A percentile compares a stretch with the other conserved stretches of the same genome.
Conservation (phyloP, 1,140 invertebrate genomes). For the Pygmarrhopalites habei region DNA sequence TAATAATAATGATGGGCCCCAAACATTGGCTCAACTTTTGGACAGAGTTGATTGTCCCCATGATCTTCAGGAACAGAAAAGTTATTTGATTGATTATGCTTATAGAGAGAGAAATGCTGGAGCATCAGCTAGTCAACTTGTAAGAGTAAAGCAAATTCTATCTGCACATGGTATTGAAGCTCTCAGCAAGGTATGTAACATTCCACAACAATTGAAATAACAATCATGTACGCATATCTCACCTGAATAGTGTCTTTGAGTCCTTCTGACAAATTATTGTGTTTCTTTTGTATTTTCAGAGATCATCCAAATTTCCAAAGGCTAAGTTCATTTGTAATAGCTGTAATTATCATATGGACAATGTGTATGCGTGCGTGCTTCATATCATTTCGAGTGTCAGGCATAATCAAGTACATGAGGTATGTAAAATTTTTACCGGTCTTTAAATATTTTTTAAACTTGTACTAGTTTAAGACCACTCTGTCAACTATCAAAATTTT, state of each 20-base stretch:
- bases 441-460: neutral
- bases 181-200: conserved; percentile 16
- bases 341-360: conserved; percentile 38
- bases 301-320: conserved; percentile 33
- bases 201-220: neutral
- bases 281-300: conserved; percentile 14
- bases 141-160: conserved; percentile 4
- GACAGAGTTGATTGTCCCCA: conserved; percentile 16
- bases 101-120: neutral
- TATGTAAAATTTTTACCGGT: conserved; percentile 22
- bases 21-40: neutral
- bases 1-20: neutral
- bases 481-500: neutral
- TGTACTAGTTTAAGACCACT: neutral
- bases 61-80: conserved; percentile 6
- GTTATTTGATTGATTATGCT: neutral
- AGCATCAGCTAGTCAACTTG: neutral
- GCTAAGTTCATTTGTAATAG: conserved; percentile 32
- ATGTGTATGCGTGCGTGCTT: conserved; percentile 11
- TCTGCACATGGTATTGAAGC: conserved; percentile 15
- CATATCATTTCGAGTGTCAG: too few relatives aligned
- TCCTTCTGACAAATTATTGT: neutral
- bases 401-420: conserved; percentile 11
- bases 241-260: neutral
- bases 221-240: too few relatives aligned